Evolutionary conservation across 2,797 vertebrate genomes (phyloP).

Genomic region (Lacerta agilis): DNA sequence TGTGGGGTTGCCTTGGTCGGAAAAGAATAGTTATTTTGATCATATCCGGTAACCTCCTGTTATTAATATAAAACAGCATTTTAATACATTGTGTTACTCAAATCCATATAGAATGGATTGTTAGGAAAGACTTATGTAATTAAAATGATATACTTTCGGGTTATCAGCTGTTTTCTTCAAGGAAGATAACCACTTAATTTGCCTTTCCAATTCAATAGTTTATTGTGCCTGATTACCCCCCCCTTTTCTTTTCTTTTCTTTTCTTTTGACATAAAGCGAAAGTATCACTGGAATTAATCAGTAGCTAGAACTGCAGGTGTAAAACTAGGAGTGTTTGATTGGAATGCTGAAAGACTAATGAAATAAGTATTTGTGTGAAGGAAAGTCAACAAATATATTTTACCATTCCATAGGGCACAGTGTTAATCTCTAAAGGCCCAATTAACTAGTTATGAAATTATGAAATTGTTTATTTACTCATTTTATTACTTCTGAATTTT

Average conservation of each 20-base stretch:
- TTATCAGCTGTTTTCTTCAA: slow-evolving; percentile 52
- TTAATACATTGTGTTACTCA: slow-evolving; percentile 16
- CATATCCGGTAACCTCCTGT: neutral
- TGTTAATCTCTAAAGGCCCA: neutral
- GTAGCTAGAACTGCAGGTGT: neutral
- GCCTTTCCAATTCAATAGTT: slow-evolving; percentile 41
- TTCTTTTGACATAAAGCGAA: neutral
- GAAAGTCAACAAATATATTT: neutral
- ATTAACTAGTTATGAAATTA: too few relatives aligned
- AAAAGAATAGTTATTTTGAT: neutral
- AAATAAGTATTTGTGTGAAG: neutral
- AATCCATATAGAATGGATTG: slow-evolving; percentile 25
- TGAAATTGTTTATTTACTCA: too few relatives aligned
- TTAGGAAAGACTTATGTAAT: slow-evolving; percentile 35
- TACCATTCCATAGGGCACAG: too few relatives aligned
- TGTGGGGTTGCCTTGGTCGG: neutral
- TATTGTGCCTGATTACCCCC: neutral
- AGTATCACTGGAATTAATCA: neutral
- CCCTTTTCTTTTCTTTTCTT: too few relatives aligned
- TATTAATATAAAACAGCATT: neutral
- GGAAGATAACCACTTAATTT: slow-evolving; percentile 38
- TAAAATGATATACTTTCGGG: slow-evolving; percentile 37
- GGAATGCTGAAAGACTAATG: neutral
- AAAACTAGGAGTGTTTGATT: neutral
- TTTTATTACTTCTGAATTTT: too few relatives aligned